phyloP scores from a whole-genome alignment of 2,888 invertebrate genomes.

The Drosophila demipolita region DNA sequence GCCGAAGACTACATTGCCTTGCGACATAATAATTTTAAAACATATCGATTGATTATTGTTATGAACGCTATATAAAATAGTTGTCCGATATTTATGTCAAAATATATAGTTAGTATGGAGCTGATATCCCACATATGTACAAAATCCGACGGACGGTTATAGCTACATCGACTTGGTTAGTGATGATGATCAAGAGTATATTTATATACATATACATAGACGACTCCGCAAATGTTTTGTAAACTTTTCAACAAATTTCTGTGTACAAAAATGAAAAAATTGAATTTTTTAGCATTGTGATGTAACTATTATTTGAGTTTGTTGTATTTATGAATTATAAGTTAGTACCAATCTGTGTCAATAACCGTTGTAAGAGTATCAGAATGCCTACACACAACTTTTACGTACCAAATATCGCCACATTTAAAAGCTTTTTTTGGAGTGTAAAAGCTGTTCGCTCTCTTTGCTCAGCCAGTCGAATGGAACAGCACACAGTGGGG shows the following conservation, averaged over 20 bases:
- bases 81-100: neutral
- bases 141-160: neutral
- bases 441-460: conserved; percentile 1
- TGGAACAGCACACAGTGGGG: neutral
- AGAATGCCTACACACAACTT: neutral
- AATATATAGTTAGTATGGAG: neutral
- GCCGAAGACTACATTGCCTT: neutral
- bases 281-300: neutral
- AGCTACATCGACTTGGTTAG: neutral
- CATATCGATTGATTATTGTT: neutral
- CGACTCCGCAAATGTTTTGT: too few species aligned
- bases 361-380: neutral
- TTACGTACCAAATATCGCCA: neutral
- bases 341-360: neutral
- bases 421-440: neutral
- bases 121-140: neutral
- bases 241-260: neutral
- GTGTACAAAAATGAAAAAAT: neutral
- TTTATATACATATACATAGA: neutral
- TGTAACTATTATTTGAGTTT: neutral
- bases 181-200: neutral
- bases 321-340: neutral
- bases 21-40: neutral
- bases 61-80: neutral
- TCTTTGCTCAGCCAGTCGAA: neutral